Evolutionary conservation across 2,888 invertebrate species (phyloP).

Genomic region (Hecatera dysodea): DNA sequence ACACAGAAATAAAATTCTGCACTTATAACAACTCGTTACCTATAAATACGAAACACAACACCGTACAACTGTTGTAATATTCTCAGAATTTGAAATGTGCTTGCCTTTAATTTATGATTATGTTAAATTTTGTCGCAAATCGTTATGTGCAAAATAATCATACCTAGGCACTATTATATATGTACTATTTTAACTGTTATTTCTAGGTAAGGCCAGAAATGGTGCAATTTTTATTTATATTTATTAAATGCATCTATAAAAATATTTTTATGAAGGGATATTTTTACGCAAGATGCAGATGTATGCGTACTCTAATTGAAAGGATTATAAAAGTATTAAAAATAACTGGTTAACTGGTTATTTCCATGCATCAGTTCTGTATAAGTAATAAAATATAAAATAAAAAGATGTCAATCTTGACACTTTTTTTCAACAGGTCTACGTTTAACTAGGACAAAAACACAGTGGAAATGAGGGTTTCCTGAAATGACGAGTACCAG

Average conservation of each 20-base stretch:
- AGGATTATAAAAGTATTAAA: not conserved
- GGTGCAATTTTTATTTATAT: not conserved
- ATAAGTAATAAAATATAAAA: not conserved
- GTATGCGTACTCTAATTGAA: not conserved
- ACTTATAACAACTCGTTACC: slow-evolving; percentile 67
- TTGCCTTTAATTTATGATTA: slow-evolving; percentile 75
- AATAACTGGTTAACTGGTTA: not conserved
- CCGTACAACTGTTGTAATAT: slow-evolving; percentile 82
- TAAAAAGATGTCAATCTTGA: not conserved
- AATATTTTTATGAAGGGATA: not conserved
- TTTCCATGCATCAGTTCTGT: not conserved
- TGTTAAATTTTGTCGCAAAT: slow-evolving; percentile 65
- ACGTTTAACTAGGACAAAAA: not conserved
- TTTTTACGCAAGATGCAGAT: not conserved
- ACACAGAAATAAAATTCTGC: slow-evolving; percentile 55
- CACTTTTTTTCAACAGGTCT: not conserved
- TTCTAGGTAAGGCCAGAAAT: slow-evolving; percentile 39
- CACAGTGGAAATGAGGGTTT: not conserved
- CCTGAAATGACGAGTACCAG: too few relatives aligned
- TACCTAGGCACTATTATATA: slow-evolving; percentile 58
- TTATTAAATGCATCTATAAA: not conserved
- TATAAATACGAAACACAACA: slow-evolving; percentile 82
- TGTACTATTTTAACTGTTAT: slow-evolving; percentile 31
- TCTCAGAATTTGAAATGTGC: slow-evolving; percentile 84
- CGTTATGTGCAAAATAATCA: slow-evolving; percentile 55